These are phyloP conservation scores for Conopomorpha cramerella DNA, from an alignment of 1,140 invertebrate species.

Conservation along the genomic window DNA sequence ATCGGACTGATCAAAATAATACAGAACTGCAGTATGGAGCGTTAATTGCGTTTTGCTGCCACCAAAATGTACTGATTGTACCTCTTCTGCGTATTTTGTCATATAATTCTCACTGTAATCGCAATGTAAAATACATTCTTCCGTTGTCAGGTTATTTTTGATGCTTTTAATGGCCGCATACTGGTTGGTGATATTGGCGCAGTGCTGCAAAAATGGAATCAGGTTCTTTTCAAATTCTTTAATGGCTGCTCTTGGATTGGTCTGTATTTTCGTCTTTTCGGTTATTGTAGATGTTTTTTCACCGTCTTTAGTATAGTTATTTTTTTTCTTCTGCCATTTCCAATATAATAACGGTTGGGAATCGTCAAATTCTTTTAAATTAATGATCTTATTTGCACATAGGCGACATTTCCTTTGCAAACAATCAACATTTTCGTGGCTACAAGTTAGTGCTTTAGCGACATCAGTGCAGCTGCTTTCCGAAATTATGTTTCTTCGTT, in stretches of 20 bases:
- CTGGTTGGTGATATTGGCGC: not conserved
- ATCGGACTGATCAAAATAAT: too few species aligned
- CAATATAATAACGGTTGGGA: not conserved
- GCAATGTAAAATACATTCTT: conserved; percentile 2
- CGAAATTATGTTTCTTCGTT: not conserved
- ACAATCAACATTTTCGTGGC: not conserved
- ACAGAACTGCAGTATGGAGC: conserved; percentile 1
- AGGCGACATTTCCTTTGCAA: not conserved
- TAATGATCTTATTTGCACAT: not conserved
- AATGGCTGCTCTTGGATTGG: not conserved
- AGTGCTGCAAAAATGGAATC: not conserved
- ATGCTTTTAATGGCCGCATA: not conserved
- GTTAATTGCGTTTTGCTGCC: not conserved
- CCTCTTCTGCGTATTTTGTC: conserved; percentile 1
- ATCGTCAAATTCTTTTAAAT: not conserved
- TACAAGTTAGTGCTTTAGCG: not conserved
- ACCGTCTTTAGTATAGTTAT: not conserved
- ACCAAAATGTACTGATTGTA: conserved; percentile 2
- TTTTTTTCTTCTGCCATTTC: not conserved
- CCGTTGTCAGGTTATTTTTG: not conserved
- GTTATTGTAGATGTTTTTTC: not conserved
- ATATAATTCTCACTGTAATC: conserved; percentile 3
- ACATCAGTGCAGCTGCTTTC: not conserved
- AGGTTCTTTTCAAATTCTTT: not conserved
- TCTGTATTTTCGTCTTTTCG: not conserved